Base-by-base conservation (phyloP, 2,113 vertebrate species). In the Puffinus mauretanicus region DNA sequence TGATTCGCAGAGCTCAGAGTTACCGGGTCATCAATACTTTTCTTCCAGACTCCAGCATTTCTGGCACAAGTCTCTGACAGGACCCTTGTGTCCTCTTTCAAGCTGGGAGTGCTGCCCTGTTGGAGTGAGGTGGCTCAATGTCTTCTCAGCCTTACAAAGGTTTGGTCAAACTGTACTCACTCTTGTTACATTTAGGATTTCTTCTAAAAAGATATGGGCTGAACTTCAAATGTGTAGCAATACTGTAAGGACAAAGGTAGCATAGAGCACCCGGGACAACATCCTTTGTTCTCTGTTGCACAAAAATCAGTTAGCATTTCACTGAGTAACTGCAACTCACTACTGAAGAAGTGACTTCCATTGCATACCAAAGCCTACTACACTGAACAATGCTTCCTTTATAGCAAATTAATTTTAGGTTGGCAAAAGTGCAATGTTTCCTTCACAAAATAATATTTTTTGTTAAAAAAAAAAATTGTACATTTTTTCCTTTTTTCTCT, bases 381-480 rank as follows among this genome's bases (percentile, higher is more conserved):
- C 97, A 96, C 96, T 96, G 97, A 98, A 98, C 94, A 92, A 92
- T 97, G 97, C 94, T 98, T 98, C 97, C 98, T 98, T 97, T 98
- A 94, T 98, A 98, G 97, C 97, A 97, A 97, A 93, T 94, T 96
- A 95, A 97, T 97, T 97, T 99, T 97, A 97, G 95, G 98, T 97
- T 98, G 99, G 98, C 97, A 98, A 98, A 99, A 98, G 99, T 99
- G 99, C 99, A 99, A 99, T 99, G 98, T 98, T 98, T 98, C 97
- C 98, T 98, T 97, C 90, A 98, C 93, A 90, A 97, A 97, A 97
- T 98, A 98, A 96, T 97, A 96, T 96, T 97, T 98, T 98, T 87
- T 97, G 96, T 97, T 96, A 93, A 97, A 88, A 97, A 96, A 77
- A 62, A 44, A 61, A 55, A 92, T 96, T 98, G 97, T 98, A 98